Conservation (phyloP, 2,797 vertebrate species). For the Poecilia gillii region DNA sequence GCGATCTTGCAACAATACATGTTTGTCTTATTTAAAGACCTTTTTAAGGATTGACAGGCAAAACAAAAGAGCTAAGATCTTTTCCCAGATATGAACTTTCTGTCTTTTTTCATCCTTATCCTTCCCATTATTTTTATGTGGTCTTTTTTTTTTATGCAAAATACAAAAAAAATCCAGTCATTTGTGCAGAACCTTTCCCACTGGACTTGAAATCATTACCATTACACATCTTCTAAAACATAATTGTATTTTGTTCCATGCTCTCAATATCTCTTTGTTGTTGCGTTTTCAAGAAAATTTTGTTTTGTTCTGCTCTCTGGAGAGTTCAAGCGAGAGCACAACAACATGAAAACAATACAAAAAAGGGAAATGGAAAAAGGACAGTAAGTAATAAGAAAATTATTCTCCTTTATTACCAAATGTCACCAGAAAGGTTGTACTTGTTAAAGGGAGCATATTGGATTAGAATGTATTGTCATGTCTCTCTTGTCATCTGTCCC, state of each 20-base stretch:
- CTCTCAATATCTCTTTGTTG: background rate
- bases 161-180: background rate
- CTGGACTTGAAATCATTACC: background rate
- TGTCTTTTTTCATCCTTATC: background rate
- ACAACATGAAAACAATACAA: background rate
- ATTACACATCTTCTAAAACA: background rate
- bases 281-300: background rate
- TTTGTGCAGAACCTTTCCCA: background rate
- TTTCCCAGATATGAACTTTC: background rate
- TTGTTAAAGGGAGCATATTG: constrained; percentile 23
- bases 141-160: background rate
- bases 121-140: background rate
- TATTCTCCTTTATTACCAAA: background rate
- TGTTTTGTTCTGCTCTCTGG: background rate
- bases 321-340: background rate
- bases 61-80: background rate
- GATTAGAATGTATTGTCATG: constrained; percentile 68
- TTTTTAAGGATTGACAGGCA: background rate
- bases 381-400: background rate
- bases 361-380: background rate
- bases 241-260: background rate
- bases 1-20: background rate
- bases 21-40: background rate
- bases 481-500: constrained; percentile 51
- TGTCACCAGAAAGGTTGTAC: constrained; percentile 9